A percentile compares a stretch with the other conserved stretches of the same genome.
These are phyloP conservation scores for Manduca sexta DNA, from an alignment of 1,140 invertebrate species.

Conservation along the genomic window DNA sequence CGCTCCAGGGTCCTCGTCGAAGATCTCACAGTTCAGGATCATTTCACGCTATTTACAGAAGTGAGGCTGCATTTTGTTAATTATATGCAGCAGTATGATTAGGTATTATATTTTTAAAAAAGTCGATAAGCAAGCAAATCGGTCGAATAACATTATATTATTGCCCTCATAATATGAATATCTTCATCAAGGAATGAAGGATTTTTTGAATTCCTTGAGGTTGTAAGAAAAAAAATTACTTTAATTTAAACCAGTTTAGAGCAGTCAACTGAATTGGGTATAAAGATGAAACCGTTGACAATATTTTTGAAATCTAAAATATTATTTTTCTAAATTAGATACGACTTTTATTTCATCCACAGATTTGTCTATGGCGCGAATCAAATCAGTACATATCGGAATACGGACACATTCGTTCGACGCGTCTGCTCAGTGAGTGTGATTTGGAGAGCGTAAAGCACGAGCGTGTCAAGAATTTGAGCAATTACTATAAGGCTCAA, in stretches of 20 bases:
- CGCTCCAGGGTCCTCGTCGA: slow-evolving; percentile 30
- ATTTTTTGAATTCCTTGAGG: too few relatives aligned
- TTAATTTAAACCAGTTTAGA: too few relatives aligned
- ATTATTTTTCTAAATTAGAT: not conserved
- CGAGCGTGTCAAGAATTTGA: slow-evolving; percentile 29
- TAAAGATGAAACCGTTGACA: too few relatives aligned
- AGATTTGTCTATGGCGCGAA: slow-evolving; percentile 52
- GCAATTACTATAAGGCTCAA: slow-evolving; percentile 42
- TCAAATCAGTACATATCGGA: slow-evolving; percentile 23
- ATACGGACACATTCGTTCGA: slow-evolving; percentile 29
- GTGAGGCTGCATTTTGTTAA: slow-evolving; percentile 17
- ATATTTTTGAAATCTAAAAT: not conserved
- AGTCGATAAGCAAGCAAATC: too few relatives aligned
- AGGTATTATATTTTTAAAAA: not conserved
- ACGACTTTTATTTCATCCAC: not conserved
- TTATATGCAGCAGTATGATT: not conserved
- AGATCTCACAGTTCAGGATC: slow-evolving; percentile 52
- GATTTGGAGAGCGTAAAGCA: slow-evolving; percentile 33
- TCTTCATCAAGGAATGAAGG: too few relatives aligned
- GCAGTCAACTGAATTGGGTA: too few relatives aligned
- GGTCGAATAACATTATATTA: not conserved
- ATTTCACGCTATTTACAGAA: slow-evolving; percentile 33
- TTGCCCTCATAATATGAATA: not conserved
- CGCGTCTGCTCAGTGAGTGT: slow-evolving; percentile 32
- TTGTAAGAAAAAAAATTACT: too few relatives aligned